Evolutionary conservation across 2,888 invertebrate species (phyloP), one percentile per base, ranked within the genome.

Genomic region (Muscina levida): DNA sequence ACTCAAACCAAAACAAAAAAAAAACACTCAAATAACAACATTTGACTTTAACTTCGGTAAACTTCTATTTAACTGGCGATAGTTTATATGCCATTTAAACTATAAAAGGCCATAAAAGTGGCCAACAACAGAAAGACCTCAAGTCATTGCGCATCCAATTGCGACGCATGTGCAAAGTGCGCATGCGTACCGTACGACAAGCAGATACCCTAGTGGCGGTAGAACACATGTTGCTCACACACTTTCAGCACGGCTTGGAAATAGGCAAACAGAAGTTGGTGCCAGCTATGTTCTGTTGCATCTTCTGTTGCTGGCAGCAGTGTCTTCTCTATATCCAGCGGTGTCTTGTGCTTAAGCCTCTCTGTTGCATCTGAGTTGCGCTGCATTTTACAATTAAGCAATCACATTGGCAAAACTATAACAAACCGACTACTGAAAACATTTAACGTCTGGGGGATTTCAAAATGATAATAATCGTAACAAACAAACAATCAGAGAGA

Each of bases 71-170:
- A 31, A 31, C 42, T 62, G n/a, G n/a, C 62, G 22, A 42, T 62
- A 62, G 42, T 62, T 62, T 62, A 15, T 62, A 62, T 62, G 42
- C 62, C 39, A 62, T 62, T 62, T 39, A 19, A 62, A 13, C 62
- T 42, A 62, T 62, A 62, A 62, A 62, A 39, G 62, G 62, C 39
- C 22, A 10, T 17, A 5, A 42, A 62, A 39, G 62, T 42, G 62
- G 13, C 10, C 53, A 31, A 31, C 51, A 62, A 17, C 11, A 59
- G 37, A 42, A 11, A 17, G 1, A 19, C 42, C 62, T 62, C n/a
- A 24, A 4, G 13, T 4, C 42, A 17, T 1, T n/a, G n/a, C n/a
- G 6, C 6, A 13, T 26, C 22, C 10, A 13, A 22, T 22, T 51
- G 17, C 62, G 22, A 59, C 17, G 42, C 31, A 62, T 42, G 39